Conservation (phyloP, 1,140 invertebrate genomes). For the Tenebrio molitor region DNA sequence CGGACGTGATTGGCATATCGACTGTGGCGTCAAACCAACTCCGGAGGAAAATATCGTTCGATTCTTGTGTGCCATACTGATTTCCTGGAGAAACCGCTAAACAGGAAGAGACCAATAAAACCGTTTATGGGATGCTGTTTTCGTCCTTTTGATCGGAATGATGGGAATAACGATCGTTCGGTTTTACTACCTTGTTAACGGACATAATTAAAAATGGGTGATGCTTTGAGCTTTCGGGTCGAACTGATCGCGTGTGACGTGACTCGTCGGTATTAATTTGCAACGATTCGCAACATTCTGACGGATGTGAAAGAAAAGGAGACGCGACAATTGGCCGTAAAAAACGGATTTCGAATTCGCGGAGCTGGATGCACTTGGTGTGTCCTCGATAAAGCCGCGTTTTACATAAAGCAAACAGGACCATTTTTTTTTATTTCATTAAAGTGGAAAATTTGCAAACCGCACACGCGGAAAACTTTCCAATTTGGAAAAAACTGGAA, state of each 20-base stretch:
- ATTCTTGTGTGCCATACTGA: slow-evolving; percentile 14
- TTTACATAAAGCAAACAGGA: no score
- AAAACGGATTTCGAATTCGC: no score
- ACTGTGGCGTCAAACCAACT: no score
- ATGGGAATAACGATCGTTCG: slow-evolving; percentile 4
- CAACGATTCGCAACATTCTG: not conserved
- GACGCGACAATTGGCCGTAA: no score
- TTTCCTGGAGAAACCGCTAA: slow-evolving; percentile 20
- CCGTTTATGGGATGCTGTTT: slow-evolving; percentile 17
- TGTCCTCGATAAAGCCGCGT: no score
- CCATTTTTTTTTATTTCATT: no score
- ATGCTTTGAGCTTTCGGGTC: not conserved
- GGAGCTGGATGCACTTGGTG: no score
- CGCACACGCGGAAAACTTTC: no score
- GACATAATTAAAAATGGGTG: slow-evolving; percentile 4
- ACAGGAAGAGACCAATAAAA: slow-evolving; percentile 12
- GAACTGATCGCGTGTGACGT: slow-evolving; percentile 1
- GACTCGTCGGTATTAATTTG: not conserved
- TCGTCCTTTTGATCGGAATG: slow-evolving; percentile 5
- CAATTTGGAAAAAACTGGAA: no score
- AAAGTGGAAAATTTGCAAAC: no score
- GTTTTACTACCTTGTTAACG: slow-evolving; percentile 10
- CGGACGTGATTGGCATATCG: no score
- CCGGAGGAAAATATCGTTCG: slow-evolving; percentile 6
- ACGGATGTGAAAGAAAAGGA: not conserved